Base-by-base conservation (phyloP, 2,113 vertebrate genomes). In the Corythaeola cristata region DNA sequence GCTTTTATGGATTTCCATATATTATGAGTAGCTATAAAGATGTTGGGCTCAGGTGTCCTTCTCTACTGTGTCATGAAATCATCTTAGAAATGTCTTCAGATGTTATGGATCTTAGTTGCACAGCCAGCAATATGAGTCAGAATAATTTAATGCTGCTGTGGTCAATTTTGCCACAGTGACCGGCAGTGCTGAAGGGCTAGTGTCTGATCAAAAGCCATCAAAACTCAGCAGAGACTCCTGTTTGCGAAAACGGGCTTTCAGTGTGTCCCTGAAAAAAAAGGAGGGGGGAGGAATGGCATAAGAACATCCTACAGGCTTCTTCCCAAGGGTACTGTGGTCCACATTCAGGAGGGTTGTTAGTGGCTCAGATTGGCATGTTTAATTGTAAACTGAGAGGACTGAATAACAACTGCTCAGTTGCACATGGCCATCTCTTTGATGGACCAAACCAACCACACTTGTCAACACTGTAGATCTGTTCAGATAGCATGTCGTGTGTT, bases 191-290 rank as follows among this genome's bases (percentile, higher is more conserved):
- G 94, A 96, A 95, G 91, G 96, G 95, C 96, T 95, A 78, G 76
- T 66, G 69, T n/a, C 86, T 96, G 90, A 97, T 96, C 95, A 95
- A 97, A 96, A 97, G 94, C 94, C 92, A 90, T 95, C 96, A 95
- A 60, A 95, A 94, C 76, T 93, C 92, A 95, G 66, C 52, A 87
- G 86, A 94, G 90, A 89, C 73, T 89, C 41, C 66, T 73, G 66
- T 53, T 95, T 73, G 76, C 66, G 69, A 85, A 80, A 90, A 72
- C 0, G 18, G 90, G 83, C 56, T 94, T 95, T 81, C 92, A 67
- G 33, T 47, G 47, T 39, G 66, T 78, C 89, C 74, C 86, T 90
- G 84, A 21, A 73, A 89, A 91, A 85, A 64, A 72, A 47, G 39
- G 13, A 2, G 2, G 8, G 3, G 5, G 15, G 13, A 22, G 28